Evolutionary conservation across 1,140 invertebrate species (phyloP), one percentile per base, ranked within the genome.

Genomic region (Nasonia longicornis): DNA sequence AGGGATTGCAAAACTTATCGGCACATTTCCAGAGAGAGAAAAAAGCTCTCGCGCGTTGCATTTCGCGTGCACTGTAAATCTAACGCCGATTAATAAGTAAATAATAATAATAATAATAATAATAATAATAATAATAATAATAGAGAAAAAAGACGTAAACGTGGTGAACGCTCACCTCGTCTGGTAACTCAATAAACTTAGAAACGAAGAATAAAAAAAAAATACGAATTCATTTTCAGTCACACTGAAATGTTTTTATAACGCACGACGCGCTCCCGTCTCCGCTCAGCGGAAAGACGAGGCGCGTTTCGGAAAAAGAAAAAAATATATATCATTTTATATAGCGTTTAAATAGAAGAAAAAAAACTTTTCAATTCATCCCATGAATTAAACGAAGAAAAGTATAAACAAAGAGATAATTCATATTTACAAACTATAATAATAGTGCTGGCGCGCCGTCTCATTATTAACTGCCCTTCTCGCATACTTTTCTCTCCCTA

Each of bases 171-270:
- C 4, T 72, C 72, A 72, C 74, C 74, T 81, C 74, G 45, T 58
- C 26, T 82, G 80, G 80, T 82, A 82, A 82, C 76, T 82, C 76
- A 82, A 74, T 67, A 73, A 82, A 82, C 70, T 78, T 82, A 81
- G 31, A 72, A 71, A 72, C 52, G 63, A 81, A 71, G 52, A 77
- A 64, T 77, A 81, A 38, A 81, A 71, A 81, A 71, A 72, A 66
- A 81, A 77, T 16, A 42, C 31, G 31, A 48, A 71, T 63, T 38
- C 10, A 7, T 26, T 81, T 77, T 81, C 80, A 81, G 74, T 81
- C 11, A 77, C n/a, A 81, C 80, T 77, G 80, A 81, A 77, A 72
- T 45, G 63, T 52, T 52, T 42, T 42, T 42, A 42, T 69, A 80
- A 80, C 79, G 45, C 38, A 11, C 20, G 14, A 77, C 35, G 52